Evolutionary conservation across 2,797 vertebrate genomes (phyloP).

Genomic region (Bucorvus abyssinicus): DNA sequence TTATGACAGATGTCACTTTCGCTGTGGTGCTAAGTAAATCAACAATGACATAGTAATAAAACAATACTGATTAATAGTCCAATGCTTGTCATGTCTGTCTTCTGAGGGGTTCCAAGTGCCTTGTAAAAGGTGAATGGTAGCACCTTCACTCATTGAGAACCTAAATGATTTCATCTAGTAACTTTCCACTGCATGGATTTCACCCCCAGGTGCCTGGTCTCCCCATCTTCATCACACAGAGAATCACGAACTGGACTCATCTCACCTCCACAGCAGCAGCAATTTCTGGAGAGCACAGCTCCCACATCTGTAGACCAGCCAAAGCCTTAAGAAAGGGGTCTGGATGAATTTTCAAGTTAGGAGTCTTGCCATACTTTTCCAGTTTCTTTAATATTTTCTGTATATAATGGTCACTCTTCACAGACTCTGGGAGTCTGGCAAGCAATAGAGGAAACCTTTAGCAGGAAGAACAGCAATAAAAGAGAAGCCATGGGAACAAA

Average conservation of each 20-base stretch:
- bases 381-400: slow-evolving; percentile 75
- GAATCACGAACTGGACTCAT: neutral
- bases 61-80: neutral
- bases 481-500: slow-evolving; percentile 4
- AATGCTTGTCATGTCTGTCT: neutral
- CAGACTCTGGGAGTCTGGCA: slow-evolving; percentile 66
- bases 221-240: neutral
- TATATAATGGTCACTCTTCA: slow-evolving; percentile 67
- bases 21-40: neutral
- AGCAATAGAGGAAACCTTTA: slow-evolving; percentile 78
- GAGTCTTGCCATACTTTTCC: slow-evolving; percentile 71
- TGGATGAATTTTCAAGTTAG: slow-evolving; percentile 68
- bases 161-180: neutral
- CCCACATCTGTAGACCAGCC: slow-evolving; percentile 73
- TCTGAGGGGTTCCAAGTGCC: neutral
- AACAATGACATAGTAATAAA: neutral
- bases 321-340: slow-evolving; percentile 74
- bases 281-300: slow-evolving; percentile 80
- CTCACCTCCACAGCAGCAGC: slow-evolving; percentile 79
- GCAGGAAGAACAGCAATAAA: neutral
- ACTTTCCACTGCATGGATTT: neutral
- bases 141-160: neutral
- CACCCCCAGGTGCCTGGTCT: neutral
- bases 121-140: neutral
- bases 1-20: neutral